Conservation (phyloP, 2,797 vertebrate genomes). For the Alcedo atthis region DNA sequence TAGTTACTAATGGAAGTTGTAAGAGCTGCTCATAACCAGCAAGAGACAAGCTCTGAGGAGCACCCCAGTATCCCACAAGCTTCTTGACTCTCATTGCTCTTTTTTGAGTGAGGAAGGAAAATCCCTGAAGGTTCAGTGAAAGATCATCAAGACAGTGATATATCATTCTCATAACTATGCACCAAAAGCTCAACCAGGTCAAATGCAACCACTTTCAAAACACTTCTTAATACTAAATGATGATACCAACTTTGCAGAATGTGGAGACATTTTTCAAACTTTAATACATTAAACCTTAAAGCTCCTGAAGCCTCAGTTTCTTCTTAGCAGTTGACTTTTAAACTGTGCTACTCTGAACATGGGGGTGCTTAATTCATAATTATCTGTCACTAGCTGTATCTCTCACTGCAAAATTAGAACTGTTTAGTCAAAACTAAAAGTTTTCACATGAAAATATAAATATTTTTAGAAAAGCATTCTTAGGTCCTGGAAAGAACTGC, state of each 20-base stretch:
- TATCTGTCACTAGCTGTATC: background rate
- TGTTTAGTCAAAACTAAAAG: conserved; percentile 16
- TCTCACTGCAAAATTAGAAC: conserved; percentile 17
- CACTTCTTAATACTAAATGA: background rate
- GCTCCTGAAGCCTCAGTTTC: background rate
- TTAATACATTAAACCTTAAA: background rate
- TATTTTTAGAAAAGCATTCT: background rate
- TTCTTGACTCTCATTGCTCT: background rate
- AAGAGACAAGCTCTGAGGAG: background rate
- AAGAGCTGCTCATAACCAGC: background rate
- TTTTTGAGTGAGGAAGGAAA: background rate
- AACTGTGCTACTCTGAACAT: conserved; percentile 29
- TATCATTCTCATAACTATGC: background rate
- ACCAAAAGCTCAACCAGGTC: background rate
- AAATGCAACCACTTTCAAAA: background rate
- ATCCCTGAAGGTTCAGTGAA: background rate
- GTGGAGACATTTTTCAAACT: conserved; percentile 8
- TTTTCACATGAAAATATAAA: background rate
- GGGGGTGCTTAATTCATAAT: conserved; percentile 11
- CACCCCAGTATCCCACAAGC: background rate
- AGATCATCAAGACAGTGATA: background rate
- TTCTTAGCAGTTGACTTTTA: background rate
- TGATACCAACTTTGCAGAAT: background rate
- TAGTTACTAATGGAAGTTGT: background rate
- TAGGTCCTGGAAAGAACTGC: background rate